Conservation (phyloP, 2,113 vertebrate species). For the Brachyhypopomus occidentalis region DNA sequence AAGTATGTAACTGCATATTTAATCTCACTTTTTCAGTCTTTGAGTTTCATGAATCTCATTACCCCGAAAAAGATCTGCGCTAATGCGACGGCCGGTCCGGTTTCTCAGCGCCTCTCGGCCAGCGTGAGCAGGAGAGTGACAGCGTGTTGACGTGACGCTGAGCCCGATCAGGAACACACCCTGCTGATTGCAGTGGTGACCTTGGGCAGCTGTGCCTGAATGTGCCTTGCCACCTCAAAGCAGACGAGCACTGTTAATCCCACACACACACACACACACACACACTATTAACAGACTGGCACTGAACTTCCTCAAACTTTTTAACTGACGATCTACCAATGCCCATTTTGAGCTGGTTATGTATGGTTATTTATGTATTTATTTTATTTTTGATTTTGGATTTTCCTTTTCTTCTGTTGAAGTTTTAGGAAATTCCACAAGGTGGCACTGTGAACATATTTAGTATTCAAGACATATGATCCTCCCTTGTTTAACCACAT, state of each 20-base stretch:
- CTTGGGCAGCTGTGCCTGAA: slow-evolving; percentile 24
- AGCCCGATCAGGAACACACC: slow-evolving; percentile 4
- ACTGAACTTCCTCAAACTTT: no score
- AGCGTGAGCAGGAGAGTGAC: background rate
- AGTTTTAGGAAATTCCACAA: background rate
- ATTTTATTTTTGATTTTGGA: background rate
- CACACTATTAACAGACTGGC: background rate
- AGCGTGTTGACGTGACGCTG: background rate
- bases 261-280: slow-evolving; percentile 5
- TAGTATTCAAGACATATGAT: background rate
- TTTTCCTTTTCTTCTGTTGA: background rate
- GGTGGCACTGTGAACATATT: slow-evolving; percentile 5
- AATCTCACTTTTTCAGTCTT: background rate
- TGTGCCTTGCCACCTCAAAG: background rate
- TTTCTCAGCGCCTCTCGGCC: background rate
- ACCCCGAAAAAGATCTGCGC: background rate
- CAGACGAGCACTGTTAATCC: background rate
- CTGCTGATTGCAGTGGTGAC: slow-evolving; percentile 35
- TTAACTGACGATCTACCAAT: background rate
- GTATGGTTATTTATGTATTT: background rate
- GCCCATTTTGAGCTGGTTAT: background rate
- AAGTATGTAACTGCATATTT: background rate
- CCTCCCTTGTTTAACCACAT: slow-evolving; percentile 27
- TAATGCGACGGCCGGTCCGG: background rate
- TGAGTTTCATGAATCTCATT: background rate